A percentile compares a stretch with the other conserved stretches of the same genome.
phyloP scores from a whole-genome alignment of 2,113 vertebrate genomes.

The Neolamprologus sp. region DNA sequence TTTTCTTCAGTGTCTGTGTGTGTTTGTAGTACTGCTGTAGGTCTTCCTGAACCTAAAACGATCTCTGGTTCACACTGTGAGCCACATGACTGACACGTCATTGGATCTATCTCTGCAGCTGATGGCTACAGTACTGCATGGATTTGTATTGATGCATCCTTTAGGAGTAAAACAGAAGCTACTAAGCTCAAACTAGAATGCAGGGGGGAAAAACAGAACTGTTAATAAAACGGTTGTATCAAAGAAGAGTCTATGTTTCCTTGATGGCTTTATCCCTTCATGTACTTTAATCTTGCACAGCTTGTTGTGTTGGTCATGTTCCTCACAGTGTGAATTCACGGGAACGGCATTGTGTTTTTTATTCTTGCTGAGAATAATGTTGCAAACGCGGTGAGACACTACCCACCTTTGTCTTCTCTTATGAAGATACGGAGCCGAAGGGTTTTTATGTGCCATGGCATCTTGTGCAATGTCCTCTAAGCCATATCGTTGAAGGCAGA shows the following conservation, averaged over 20 bases:
- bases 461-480: background rate
- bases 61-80: background rate
- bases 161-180: background rate
- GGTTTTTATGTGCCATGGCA: background rate
- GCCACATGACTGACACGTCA: background rate
- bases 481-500: conserved; percentile 9
- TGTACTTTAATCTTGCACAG: background rate
- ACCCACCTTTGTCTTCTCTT: background rate
- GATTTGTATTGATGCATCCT: background rate
- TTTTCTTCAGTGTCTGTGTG: background rate
- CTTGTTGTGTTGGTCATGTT: background rate
- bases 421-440: background rate
- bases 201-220: background rate
- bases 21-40: background rate
- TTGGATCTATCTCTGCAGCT: background rate
- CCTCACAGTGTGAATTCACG: background rate
- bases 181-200: background rate
- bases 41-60: background rate
- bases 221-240: background rate
- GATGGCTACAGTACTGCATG: background rate
- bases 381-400: background rate
- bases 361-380: background rate
- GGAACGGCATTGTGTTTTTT: background rate
- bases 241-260: background rate
- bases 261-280: background rate